Percentiles rank a stretch among this genome's conserved stretches.
Conservation (phyloP, 2,888 invertebrate species). For the Cactoblastis cactorum region DNA sequence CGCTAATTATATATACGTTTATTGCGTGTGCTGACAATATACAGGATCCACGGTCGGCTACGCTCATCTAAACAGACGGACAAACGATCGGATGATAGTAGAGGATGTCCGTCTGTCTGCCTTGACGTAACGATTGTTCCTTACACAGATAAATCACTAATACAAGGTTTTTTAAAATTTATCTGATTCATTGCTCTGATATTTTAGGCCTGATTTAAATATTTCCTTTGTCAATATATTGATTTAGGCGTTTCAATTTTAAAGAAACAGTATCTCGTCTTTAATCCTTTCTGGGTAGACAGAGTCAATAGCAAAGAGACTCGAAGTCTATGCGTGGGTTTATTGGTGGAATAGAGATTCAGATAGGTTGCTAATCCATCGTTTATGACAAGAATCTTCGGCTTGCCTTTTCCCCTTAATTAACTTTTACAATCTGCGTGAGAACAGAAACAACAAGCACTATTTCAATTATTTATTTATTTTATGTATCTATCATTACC, state of each 20-base stretch:
- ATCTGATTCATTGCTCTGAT: neutral
- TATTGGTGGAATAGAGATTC: no score
- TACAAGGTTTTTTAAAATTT: neutral
- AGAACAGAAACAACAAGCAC: no score
- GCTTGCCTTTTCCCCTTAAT: no score
- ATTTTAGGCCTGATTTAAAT: neutral
- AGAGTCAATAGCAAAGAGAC: no score
- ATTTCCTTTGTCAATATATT: neutral
- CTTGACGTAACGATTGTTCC: conserved; percentile 13
- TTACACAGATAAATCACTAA: conserved; percentile 1
- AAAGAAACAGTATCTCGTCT: no score
- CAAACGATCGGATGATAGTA: conserved; percentile 21
- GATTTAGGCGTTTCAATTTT: no score
- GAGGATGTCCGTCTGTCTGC: conserved; percentile 30
- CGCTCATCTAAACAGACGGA: conserved; percentile 25
- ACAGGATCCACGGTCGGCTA: conserved; percentile 36
- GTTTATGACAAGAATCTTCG: no score
- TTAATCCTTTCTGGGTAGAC: no score
- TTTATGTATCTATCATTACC: neutral
- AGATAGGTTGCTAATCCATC: no score
- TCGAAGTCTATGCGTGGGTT: no score
- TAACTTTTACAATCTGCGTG: no score
- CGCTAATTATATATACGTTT: neutral
- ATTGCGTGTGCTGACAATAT: conserved; percentile 26
- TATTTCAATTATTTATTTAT: no score